Percentiles rank a stretch among this genome's conserved stretches.
Conservation (phyloP, 2,113 vertebrate species). For the Helogale parvula region DNA sequence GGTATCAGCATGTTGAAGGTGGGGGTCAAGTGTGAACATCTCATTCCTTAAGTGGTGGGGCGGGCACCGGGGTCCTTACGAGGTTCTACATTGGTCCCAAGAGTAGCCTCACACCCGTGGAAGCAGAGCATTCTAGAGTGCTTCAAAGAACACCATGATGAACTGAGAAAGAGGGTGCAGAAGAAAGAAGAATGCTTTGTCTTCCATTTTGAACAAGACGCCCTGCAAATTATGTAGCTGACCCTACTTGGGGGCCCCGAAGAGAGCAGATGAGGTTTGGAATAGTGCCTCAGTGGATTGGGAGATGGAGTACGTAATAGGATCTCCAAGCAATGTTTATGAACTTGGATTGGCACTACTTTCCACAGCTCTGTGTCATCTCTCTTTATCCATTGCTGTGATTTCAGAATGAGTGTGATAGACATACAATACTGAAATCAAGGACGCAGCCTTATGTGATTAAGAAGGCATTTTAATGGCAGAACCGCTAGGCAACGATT, state of each 20-base stretch:
- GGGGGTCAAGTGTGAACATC: neutral
- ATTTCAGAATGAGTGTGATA: conserved; percentile 37
- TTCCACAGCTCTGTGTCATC: conserved; percentile 14
- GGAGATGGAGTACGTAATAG: neutral
- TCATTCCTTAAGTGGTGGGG: neutral
- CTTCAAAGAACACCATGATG: neutral
- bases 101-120: neutral
- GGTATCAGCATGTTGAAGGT: neutral
- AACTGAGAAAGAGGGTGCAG: neutral
- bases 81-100: neutral
- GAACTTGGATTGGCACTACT: conserved; percentile 31
- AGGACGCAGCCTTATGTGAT: conserved; percentile 24
- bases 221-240: neutral
- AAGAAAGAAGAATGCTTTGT: neutral
- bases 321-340: neutral
- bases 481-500: neutral
- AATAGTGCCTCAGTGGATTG: conserved; percentile 33
- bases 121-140: neutral
- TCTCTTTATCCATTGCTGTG: conserved; percentile 13
- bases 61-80: neutral
- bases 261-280: neutral
- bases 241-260: neutral
- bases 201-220: neutral
- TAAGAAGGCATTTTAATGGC: conserved; percentile 51
- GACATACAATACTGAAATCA: conserved; percentile 38